phyloP scores from a whole-genome alignment of 2,888 invertebrate species.

The Spicauda simplicius region DNA sequence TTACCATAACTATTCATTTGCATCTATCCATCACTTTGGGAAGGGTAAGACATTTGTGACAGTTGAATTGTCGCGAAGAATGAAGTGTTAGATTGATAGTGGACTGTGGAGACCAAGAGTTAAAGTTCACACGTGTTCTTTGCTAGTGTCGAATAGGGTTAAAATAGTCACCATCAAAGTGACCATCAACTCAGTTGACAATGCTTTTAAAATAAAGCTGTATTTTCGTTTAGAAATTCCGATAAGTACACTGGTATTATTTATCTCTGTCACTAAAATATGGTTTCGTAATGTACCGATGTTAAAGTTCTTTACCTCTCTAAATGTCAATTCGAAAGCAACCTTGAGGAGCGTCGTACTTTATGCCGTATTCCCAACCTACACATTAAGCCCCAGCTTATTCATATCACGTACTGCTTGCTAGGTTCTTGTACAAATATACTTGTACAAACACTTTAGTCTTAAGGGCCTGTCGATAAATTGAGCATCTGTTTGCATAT shows the following conservation, averaged over 20 bases:
- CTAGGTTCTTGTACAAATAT: slow-evolving; percentile 57
- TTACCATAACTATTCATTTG: slow-evolving; percentile 77
- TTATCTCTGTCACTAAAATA: neutral
- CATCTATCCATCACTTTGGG: slow-evolving; percentile 69
- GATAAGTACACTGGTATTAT: neutral
- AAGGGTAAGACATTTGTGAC: slow-evolving; percentile 72
- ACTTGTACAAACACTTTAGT: slow-evolving; percentile 62
- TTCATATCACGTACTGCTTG: slow-evolving; percentile 45
- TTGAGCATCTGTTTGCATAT: slow-evolving; percentile 56
- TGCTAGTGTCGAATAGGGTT: slow-evolving; percentile 52
- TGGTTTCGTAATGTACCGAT: neutral
- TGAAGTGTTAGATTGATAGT: slow-evolving; percentile 56
- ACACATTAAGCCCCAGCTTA: slow-evolving; percentile 36
- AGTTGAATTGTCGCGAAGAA: slow-evolving; percentile 74
- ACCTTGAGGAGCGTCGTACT: neutral
- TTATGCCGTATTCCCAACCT: slow-evolving; percentile 28
- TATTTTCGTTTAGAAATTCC: neutral
- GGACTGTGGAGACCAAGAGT: slow-evolving; percentile 51
- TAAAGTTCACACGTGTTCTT: slow-evolving; percentile 79
- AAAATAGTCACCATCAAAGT: slow-evolving; percentile 33
- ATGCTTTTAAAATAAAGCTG: neutral
- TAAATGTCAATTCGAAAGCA: slow-evolving; percentile 36
- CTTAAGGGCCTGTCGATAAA: slow-evolving; percentile 63
- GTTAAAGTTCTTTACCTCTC: slow-evolving; percentile 5
- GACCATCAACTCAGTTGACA: slow-evolving; percentile 11